Base-by-base conservation (phyloP, 2,113 vertebrate species). In the Poeciliopsis occidentalis region DNA sequence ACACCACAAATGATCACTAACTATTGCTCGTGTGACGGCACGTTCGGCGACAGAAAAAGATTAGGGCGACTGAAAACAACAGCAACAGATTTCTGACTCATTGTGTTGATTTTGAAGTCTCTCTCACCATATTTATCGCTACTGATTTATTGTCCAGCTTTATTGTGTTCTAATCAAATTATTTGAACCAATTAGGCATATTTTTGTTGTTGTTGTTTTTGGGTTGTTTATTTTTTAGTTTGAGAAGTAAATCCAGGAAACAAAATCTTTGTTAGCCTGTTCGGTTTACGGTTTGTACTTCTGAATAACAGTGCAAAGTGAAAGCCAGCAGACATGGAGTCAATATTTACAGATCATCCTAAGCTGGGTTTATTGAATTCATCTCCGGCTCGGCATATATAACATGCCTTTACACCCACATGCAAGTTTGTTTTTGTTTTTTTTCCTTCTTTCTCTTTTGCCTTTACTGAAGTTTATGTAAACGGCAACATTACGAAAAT, bases 401-500 rank as follows among this genome's bases (percentile, higher is more conserved):
- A 57, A n/a, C 22, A 8, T 57, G 41, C 61, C 51, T 34, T 39
- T 71, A 73, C 61, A 61, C 8, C 15, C 29, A n/a, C 11, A 37
- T 24, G 29, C 26, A 31, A 24, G 29, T 54, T 47, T 51, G 24
- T 17, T 6, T 5, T 30, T 1, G 27, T 22, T 10, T 44, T 2
- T 12, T 12, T 2, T 10, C 34, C 34, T 37, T 11, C 60, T 26
- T 12, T 6, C 7, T 30, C 3, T 22, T 8, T 37, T 64, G 69
- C 26, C 47, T 34, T 57, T 4, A 29, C 7, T 62, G 15, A 74
- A 67, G 19, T 75, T 78, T 54, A 41, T 41, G 19, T n/a, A 81
- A 85, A 83, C 64, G 69, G 74, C 31, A 39, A 60, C 37, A 79
- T 44, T 41, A 29, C 65, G 65, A 15, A 69, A 74, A 63, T 54